These are phyloP conservation scores for Drosophila neocordata DNA, from an alignment of 1,140 invertebrate genomes.

Conservation along the genomic window DNA sequence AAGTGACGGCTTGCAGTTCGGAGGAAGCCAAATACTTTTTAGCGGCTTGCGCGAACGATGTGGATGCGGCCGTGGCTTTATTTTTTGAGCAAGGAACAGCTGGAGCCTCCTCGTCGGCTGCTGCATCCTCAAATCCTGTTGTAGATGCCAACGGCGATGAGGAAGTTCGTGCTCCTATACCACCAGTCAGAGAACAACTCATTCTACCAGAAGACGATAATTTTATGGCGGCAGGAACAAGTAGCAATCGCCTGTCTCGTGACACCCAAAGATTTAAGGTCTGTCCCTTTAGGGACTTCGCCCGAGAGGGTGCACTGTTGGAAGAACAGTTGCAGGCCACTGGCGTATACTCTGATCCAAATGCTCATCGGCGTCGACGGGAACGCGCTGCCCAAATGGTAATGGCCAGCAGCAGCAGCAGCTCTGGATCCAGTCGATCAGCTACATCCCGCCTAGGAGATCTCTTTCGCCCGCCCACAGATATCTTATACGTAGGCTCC, in stretches of 20 bases:
- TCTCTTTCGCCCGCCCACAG: constrained; percentile 89
- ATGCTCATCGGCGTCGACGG: constrained; percentile 51
- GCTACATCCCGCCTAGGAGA: constrained; percentile 86
- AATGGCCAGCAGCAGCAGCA: constrained; percentile 46
- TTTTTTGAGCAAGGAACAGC: constrained; percentile 69
- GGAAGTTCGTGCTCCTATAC: constrained; percentile 79
- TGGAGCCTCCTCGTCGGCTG: constrained; percentile 17
- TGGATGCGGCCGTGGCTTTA: constrained; percentile 71
- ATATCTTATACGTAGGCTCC: constrained; percentile 88
- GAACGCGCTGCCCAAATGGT: constrained; percentile 71
- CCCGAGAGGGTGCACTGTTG: constrained; percentile 72
- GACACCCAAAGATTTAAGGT: constrained; percentile 68
- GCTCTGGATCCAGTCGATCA: constrained; percentile 27
- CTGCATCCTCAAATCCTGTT: constrained; percentile 23
- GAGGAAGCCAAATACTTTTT: constrained; percentile 74
- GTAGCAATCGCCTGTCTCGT: constrained; percentile 46
- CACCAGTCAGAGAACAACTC: constrained; percentile 77
- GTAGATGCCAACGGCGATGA: constrained; percentile 51
- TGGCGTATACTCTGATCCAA: constrained; percentile 61
- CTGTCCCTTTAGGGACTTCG: constrained; percentile 77
- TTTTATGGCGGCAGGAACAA: constrained; percentile 58
- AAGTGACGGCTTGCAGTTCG: constrained; percentile 67
- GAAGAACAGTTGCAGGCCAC: constrained; percentile 74
- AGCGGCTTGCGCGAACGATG: constrained; percentile 73
- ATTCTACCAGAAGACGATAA: constrained; percentile 80